Evolutionary conservation across 2,797 vertebrate genomes (phyloP).

Genomic region (Forpus xanthops): DNA sequence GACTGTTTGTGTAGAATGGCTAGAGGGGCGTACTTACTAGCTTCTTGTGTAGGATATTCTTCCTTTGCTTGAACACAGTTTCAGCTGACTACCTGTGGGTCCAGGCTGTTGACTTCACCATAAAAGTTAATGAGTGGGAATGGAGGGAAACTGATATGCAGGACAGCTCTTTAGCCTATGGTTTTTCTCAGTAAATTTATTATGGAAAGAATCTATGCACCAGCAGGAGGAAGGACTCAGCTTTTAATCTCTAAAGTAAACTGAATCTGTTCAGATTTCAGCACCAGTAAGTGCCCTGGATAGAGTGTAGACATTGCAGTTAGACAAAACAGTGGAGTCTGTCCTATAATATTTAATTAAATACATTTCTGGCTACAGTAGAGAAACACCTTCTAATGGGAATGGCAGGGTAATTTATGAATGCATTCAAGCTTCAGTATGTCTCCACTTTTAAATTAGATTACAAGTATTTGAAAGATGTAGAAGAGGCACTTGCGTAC

Average conservation of each 20-base stretch:
- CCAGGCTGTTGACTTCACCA: not conserved
- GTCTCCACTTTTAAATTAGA: not conserved
- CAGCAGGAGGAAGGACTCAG: not conserved
- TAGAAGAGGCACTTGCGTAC: not conserved
- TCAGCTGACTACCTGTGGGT: not conserved
- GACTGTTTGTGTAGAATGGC: not conserved
- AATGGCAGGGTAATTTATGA: constrained; percentile 19
- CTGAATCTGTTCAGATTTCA: constrained; percentile 67
- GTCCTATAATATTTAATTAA: constrained; percentile 40
- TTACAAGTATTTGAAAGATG: not conserved
- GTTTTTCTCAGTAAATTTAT: not conserved
- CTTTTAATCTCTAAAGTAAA: constrained; percentile 69
- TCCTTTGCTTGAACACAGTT: not conserved
- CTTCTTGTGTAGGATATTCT: not conserved
- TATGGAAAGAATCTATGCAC: not conserved
- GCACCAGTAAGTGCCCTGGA: constrained; percentile 59
- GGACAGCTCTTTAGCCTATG: constrained; percentile 6
- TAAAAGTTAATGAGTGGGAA: not conserved
- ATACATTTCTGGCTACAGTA: constrained; percentile 47
- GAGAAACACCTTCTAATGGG: constrained; percentile 55
- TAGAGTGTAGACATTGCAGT: constrained; percentile 48
- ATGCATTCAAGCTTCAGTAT: not conserved
- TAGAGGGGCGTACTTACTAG: not conserved
- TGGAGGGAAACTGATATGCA: not conserved
- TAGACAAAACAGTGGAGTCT: constrained; percentile 63